phyloP scores from a whole-genome alignment of 2,797 vertebrate genomes.

The Enteromius treurensis region DNA sequence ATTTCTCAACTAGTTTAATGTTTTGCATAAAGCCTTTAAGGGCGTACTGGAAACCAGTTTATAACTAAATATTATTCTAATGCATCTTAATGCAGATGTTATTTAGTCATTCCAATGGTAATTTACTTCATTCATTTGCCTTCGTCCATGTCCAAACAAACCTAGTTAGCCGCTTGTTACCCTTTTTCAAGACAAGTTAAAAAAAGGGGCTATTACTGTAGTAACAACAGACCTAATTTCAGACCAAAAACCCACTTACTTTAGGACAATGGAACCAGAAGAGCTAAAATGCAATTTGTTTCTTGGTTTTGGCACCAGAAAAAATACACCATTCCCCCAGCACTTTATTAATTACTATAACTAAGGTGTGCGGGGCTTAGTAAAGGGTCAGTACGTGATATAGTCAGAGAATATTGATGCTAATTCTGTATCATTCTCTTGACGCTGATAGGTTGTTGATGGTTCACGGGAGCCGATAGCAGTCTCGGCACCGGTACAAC shows the following conservation, averaged over 20 bases:
- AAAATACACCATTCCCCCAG: not conserved
- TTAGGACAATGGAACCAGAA: not conserved
- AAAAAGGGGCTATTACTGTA: not conserved
- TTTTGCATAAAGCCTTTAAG: not conserved
- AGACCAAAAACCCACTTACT: not conserved
- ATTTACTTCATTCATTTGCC: not conserved
- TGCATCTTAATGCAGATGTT: conserved; percentile 11
- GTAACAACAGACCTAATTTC: not conserved
- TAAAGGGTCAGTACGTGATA: not conserved
- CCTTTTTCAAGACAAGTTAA: not conserved
- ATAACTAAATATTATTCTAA: not conserved
- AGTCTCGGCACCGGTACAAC: conserved; percentile 60
- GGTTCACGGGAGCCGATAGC: conserved; percentile 59
- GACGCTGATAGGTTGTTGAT: conserved; percentile 28
- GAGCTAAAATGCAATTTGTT: not conserved
- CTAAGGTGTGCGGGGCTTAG: not conserved
- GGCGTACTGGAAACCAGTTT: not conserved
- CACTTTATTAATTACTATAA: not conserved
- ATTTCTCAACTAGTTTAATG: not conserved
- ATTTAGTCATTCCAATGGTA: not conserved
- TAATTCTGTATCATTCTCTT: not conserved
- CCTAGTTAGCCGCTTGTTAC: not conserved
- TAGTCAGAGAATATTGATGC: not conserved
- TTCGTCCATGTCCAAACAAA: not conserved
- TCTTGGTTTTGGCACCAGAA: not conserved